Base-by-base conservation (phyloP, 1,140 invertebrate species). In the Hylaeus volcanicus region DNA sequence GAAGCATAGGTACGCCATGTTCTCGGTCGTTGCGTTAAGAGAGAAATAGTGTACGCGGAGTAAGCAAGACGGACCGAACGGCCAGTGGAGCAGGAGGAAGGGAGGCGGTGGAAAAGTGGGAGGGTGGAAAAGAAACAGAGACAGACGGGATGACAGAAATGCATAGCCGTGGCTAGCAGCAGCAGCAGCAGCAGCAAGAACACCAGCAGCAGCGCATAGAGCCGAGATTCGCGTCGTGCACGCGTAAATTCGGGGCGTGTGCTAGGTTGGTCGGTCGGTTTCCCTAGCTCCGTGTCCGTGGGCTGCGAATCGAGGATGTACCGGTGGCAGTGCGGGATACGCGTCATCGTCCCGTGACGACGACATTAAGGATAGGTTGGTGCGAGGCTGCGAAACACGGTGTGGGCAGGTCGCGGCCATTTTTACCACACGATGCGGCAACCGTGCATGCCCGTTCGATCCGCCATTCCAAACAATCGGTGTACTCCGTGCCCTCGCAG, bases 401-500 rank as follows among this genome's bases (percentile, higher is more conserved):
- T 82, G 86, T 82, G 79, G 88, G 79, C 82, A 88, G 88, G 82
- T 91, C 94, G 94, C 95, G 94, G 95, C 95, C 95, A 95, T 95
- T 95, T 95, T 95, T 95, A 94, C 94, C 94, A 93, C 94, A 90
- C 92, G 92, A 95, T 95, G 95, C 95, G 94, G 94, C 95, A 95
- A 94, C 94, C 94, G 94, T 95, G 94, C 94, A 94, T 94, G 93
- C 93, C 83, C 82, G 83, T 91, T 91, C 90, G 88, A 90, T 95
- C 95, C 94, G 95, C 95, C 95, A 95, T 95, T 95, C 94, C 94
- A 95, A 95, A 94, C 94, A 93, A 94, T 94, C 92, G 93, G 94
- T 94, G 93, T 94, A 83, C 84, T 89, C 86, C 86, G 88, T 88
- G 88, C 86, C 93, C 93, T 93, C 93, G 92, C 71, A 58, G 85